Evolutionary conservation across 2,113 vertebrate genomes (phyloP).

Genomic region (Synchiropus splendidus): DNA sequence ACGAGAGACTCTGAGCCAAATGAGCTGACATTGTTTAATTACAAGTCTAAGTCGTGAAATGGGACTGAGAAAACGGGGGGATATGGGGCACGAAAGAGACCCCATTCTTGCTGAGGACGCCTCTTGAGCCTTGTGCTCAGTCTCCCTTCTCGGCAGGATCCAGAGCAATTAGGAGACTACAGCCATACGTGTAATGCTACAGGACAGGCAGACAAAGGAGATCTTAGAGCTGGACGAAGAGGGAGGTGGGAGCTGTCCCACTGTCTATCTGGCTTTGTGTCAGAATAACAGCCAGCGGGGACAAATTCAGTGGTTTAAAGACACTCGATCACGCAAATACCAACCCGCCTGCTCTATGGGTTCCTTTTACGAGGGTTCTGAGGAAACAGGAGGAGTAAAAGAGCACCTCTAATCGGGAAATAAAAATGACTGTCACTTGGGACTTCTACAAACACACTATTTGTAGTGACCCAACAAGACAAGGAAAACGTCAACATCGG

Average conservation of each 20-base stretch:
- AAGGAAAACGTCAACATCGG: no score
- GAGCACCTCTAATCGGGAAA: no score
- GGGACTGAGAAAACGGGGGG: conserved; percentile 12
- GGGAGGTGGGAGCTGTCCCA: conserved; percentile 41
- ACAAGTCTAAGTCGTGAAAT: conserved; percentile 20
- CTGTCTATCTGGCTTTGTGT: conserved; percentile 43
- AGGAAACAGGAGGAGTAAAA: no score
- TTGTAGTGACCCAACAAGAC: no score
- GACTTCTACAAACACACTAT: no score
- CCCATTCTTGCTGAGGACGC: conserved; percentile 23
- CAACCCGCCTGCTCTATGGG: no score
- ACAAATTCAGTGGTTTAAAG: conserved; percentile 13
- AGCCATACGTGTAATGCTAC: conserved; percentile 58
- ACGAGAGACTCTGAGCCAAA: conserved; percentile 39
- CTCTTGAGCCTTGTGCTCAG: conserved; percentile 29
- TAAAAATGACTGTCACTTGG: no score
- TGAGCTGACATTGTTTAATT: conserved; percentile 49
- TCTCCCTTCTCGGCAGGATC: conserved; percentile 44
- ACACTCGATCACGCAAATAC: no score
- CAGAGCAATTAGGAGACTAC: conserved; percentile 63
- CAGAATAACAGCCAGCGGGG: conserved; percentile 34
- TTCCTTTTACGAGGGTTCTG: no score
- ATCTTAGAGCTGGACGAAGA: conserved; percentile 29
- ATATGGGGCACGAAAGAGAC: neutral
- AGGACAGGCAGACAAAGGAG: conserved; percentile 63